Base-by-base conservation (phyloP, 1,140 invertebrate species). In the Vanessa atalanta region DNA sequence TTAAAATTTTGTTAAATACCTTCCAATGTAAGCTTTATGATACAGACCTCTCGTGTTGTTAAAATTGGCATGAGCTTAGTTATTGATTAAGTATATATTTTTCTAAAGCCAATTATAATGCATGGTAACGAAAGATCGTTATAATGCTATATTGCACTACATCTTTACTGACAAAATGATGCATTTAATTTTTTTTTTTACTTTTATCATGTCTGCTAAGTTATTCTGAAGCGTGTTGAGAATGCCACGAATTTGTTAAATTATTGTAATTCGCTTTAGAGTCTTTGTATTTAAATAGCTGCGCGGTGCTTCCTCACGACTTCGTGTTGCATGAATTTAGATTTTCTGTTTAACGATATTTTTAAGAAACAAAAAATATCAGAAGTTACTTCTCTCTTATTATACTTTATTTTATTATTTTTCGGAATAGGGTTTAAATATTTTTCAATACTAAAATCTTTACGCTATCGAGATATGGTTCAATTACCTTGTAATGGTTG, bases 401-500 rank as follows among this genome's bases (percentile, higher is more conserved):
- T 11, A 9, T 43, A 43, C 9, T 43, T 43, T 43, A 43, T 43
- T 43, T 43, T 43, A 43, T 9, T 43, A 43, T 43, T 43, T 43
- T 43, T 11, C 8, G 37, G 9, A 43, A 43, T 43, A 43, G 6
- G 7, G 37, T 43, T 43, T 9, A 43, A 43, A 43, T 43, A 43
- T 9, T 37, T 37, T 37, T 37, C 3, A 5, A 7, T 37, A 1
- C 7, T 5, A 43, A 43, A 43, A 43, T 5, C 37, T 51, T 15
- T n/a, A 51, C n/a, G 13, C 48, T 51, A n/a, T 51, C n/a, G 13
- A n/a, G 12, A 51, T 51, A 61, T 37, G 4, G 20, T 57, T n/a
- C 11, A 47, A 64, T 76, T 86, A 93, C 91, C 88, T 93, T 94
- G 75, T 95, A 95, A 88, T 95, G 95, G 77, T 95, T 94, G 75